Evolutionary conservation across 2,797 vertebrate species (phyloP).

Genomic region (Gobionotothen gibberifrons): DNA sequence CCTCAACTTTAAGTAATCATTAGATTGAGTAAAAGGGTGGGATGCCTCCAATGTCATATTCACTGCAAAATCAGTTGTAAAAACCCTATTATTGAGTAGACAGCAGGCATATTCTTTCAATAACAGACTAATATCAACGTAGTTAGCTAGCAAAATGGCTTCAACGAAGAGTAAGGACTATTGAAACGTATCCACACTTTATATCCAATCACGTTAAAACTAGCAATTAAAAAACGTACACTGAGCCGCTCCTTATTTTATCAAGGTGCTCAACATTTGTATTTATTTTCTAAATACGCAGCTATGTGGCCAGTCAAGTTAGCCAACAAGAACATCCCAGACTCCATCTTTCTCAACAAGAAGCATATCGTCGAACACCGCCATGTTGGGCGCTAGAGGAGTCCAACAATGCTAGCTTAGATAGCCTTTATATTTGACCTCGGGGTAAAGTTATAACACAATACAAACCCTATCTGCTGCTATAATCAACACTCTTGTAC

Average conservation of each 20-base stretch:
- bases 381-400: slow-evolving; percentile 70
- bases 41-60: fast-evolving
- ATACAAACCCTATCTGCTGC: fast-evolving
- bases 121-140: slow-evolving; percentile 24
- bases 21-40: fast-evolving
- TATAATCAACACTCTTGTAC: fast-evolving
- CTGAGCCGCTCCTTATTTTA: fast-evolving
- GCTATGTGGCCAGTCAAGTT: slow-evolving; percentile 14
- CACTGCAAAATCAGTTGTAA: not conserved
- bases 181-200: not conserved
- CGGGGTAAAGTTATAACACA: not conserved
- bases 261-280: fast-evolving
- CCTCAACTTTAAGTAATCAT: not conserved
- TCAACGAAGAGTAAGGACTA: slow-evolving; percentile 39
- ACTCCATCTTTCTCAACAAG: slow-evolving; percentile 84
- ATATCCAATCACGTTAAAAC: too few species aligned
- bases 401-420: slow-evolving; percentile 17
- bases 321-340: slow-evolving; percentile 67
- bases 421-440: not conserved
- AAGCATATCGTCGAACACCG: slow-evolving; percentile 56
- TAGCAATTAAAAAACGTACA: fast-evolving
- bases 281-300: not conserved
- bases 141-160: slow-evolving; percentile 70
- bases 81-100: not conserved
- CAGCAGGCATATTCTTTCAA: not conserved